Base-by-base conservation (phyloP, 2,113 vertebrate genomes). In the Oncorhynchus kisutch region DNA sequence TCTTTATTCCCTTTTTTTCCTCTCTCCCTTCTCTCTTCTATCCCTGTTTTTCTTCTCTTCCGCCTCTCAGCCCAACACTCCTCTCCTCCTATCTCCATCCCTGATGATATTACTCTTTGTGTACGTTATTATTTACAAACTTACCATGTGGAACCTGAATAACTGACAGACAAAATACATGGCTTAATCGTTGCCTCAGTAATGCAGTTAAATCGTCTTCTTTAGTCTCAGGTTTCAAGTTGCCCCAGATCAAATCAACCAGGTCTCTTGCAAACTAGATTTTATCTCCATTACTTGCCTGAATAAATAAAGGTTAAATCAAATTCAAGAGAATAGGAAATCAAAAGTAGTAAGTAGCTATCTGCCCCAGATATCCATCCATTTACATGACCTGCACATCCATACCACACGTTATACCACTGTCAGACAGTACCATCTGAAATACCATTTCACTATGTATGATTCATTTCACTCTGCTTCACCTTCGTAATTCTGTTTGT, bases 81-180 rank as follows among this genome's bases (percentile, higher is more conserved):
- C 87, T 1, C 34, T 54, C 71, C 5, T 88, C 83, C 72, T 88
- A 81, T 86, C 88, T 69, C 87, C 87, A 64, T 87, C 86, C 18
- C 73, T 91, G 1, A 69, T 91, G 65, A 74, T 90, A 75, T 75
- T 77, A 74, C 85, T 92, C 29, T 68, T 92, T 0, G 0, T 91
- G 71, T 90, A 89, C 18, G 84, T 92, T 22, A 25, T 90, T 69
- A 54, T 92, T 73, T 92, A 86, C 77, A 89, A 88, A 78, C 84
- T 91, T 72, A 73, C 87, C 4, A 18, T 86, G 65, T 90, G 87
- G 90, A 88, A 87, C 5, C 71, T 84, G 76, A 86, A 75, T 80
- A 22, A 57, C 49, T 89, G 85, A 88, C 45, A 24, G 67, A 45
- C 12, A 20, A 22, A 70, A 45, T 16, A 51, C 18, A 70, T 22